Percentiles rank a stretch among this genome's conserved stretches.
These are phyloP conservation scores for Plebejus melissa DNA, from an alignment of 2,888 invertebrate species.

Conservation along the genomic window DNA sequence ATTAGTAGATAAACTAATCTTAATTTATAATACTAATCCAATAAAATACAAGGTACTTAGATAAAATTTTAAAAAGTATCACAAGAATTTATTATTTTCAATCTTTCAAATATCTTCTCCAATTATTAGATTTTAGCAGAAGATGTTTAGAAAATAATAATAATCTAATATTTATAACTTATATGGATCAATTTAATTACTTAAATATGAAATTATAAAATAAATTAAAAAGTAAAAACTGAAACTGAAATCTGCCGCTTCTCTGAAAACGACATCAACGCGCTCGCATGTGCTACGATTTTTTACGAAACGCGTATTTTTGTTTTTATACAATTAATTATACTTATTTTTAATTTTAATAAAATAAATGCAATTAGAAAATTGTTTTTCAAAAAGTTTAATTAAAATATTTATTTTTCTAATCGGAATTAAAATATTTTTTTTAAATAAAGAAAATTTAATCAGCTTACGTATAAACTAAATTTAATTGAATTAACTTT, in stretches of 20 bases:
- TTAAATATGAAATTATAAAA: too few species aligned
- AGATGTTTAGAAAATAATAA: not conserved
- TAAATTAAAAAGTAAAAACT: not conserved
- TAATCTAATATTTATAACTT: not conserved
- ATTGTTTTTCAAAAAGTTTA: not conserved
- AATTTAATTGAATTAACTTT: not conserved
- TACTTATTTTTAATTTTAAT: not conserved
- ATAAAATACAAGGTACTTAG: too few species aligned
- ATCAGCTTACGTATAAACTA: not conserved
- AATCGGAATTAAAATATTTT: not conserved
- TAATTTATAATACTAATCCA: too few species aligned
- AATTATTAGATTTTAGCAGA: too few species aligned
- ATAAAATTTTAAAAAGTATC: too few species aligned
- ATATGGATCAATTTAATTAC: not conserved
- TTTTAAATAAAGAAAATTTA: not conserved
- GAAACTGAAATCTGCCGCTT: too few species aligned
- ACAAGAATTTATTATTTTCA: too few species aligned
- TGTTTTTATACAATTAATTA: not conserved
- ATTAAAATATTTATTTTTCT: not conserved
- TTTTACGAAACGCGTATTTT: not conserved
- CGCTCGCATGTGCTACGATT: not conserved
- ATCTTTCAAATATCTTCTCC: too few species aligned
- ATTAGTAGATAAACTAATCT: too few species aligned
- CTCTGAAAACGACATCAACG: not conserved
- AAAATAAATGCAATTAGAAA: too few species aligned